Evolutionary conservation across 2,888 invertebrate species (phyloP).

Genomic region (Tenthredo notha): DNA sequence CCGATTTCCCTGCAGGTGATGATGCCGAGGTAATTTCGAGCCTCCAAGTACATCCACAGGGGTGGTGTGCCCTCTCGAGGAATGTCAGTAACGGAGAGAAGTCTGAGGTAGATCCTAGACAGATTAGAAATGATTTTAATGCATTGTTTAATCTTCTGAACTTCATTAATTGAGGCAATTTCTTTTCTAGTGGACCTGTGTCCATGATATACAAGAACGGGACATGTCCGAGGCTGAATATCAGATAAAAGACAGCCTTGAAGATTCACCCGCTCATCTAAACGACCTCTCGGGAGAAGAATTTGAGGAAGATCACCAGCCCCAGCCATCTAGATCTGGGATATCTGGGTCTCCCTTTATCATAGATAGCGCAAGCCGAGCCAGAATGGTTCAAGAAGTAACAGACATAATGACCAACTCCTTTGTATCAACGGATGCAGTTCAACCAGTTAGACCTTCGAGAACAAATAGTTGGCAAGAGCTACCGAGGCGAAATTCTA

Average conservation of each 20-base stretch:
- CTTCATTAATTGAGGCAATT: constrained; percentile 42
- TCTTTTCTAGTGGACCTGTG: constrained; percentile 91
- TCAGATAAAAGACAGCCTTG: constrained; percentile 64
- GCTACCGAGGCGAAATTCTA: constrained; percentile 62
- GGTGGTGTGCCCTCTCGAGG: constrained; percentile 93
- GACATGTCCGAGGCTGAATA: constrained; percentile 78
- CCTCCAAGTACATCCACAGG: constrained; percentile 93
- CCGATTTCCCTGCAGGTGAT: constrained; percentile 92
- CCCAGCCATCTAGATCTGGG: constrained; percentile 69
- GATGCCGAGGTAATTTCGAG: constrained; percentile 95
- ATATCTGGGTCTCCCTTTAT: constrained; percentile 70
- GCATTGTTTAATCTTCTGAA: neutral
- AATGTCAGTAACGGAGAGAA: constrained; percentile 92
- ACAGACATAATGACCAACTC: constrained; percentile 64
- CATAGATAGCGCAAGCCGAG: constrained; percentile 69
- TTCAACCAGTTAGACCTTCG: constrained; percentile 65
- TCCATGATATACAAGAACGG: constrained; percentile 93
- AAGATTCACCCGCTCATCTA: constrained; percentile 61
- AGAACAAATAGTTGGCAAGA: constrained; percentile 67
- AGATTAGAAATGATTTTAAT: neutral
- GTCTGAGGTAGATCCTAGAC: constrained; percentile 85
- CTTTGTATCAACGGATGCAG: constrained; percentile 64
- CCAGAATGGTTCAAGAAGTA: constrained; percentile 67
- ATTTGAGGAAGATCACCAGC: constrained; percentile 67
- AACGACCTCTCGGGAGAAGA: constrained; percentile 67